Conservation (phyloP, 2,888 invertebrate species). For the Ormyrus labotus region DNA sequence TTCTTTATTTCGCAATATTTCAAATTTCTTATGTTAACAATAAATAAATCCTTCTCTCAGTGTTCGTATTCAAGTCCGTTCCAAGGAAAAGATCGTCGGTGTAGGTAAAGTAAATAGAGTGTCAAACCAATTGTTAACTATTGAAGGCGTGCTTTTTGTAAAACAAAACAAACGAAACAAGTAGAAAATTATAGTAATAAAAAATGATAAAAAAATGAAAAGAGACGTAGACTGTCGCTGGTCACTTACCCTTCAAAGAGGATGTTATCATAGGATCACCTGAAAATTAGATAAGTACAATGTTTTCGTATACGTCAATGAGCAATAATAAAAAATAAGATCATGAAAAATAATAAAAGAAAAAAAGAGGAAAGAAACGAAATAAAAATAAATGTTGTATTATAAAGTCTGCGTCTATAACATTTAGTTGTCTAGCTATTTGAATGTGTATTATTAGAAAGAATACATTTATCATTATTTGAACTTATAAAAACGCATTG, state of each 20-base stretch:
- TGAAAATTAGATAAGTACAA: conserved; percentile 74
- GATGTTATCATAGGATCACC: conserved; percentile 76
- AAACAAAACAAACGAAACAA: conserved; percentile 20
- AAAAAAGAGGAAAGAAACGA: conserved; percentile 26
- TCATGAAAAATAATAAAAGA: not conserved
- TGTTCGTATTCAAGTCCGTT: no score
- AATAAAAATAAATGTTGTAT: conserved; percentile 31
- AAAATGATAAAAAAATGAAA: conserved; percentile 52
- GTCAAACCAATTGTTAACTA: no score
- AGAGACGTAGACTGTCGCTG: conserved; percentile 34
- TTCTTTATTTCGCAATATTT: no score
- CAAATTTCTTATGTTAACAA: no score
- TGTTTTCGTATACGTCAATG: conserved; percentile 66
- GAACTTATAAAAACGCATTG: no score
- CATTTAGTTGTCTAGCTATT: conserved; percentile 19
- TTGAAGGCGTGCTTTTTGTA: conserved; percentile 31
- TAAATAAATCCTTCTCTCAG: no score
- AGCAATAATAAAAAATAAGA: conserved; percentile 27
- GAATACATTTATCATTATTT: not conserved
- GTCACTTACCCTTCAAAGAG: conserved; percentile 75
- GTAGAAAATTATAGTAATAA: not conserved
- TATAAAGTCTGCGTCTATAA: not conserved
- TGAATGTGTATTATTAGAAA: not conserved
- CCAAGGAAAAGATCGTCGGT: no score
- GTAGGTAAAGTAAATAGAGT: no score